These are phyloP conservation scores for Upupa epops DNA, from an alignment of 2,113 vertebrate species.

Conservation along the genomic window DNA sequence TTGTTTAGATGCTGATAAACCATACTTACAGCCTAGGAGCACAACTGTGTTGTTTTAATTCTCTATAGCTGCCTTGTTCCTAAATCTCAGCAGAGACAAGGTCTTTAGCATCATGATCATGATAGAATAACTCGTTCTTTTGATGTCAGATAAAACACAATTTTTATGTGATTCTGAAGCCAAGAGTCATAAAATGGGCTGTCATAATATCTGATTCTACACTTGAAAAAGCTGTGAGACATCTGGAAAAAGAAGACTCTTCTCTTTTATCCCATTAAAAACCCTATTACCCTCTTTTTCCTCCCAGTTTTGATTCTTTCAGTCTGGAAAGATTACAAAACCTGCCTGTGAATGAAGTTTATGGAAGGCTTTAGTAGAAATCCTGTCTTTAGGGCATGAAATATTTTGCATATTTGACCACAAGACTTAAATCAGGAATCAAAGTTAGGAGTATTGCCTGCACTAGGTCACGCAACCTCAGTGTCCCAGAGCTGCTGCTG, in stretches of 20 bases:
- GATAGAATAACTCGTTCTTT: slow-evolving; percentile 34
- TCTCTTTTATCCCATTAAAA: background rate
- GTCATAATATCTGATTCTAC: background rate
- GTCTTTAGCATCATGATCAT: background rate
- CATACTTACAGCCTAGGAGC: background rate
- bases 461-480: background rate
- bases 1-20: slow-evolving; percentile 4
- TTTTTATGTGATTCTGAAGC: background rate
- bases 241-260: slow-evolving; percentile 27
- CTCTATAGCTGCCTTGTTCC: background rate
- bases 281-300: background rate
- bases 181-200: slow-evolving; percentile 29
- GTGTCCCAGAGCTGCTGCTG: background rate
- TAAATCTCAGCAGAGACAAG: background rate
- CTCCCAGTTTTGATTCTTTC: background rate
- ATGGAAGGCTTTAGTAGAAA: slow-evolving; percentile 19
- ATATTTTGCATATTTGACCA: slow-evolving; percentile 20
- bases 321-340: background rate
- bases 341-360: background rate
- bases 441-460: background rate
- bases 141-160: slow-evolving; percentile 47
- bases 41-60: background rate
- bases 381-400: background rate
- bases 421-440: background rate
- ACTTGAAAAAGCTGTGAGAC: background rate